Evolutionary conservation across 2,797 vertebrate species (phyloP).

Genomic region (Hybognathus amarus): DNA sequence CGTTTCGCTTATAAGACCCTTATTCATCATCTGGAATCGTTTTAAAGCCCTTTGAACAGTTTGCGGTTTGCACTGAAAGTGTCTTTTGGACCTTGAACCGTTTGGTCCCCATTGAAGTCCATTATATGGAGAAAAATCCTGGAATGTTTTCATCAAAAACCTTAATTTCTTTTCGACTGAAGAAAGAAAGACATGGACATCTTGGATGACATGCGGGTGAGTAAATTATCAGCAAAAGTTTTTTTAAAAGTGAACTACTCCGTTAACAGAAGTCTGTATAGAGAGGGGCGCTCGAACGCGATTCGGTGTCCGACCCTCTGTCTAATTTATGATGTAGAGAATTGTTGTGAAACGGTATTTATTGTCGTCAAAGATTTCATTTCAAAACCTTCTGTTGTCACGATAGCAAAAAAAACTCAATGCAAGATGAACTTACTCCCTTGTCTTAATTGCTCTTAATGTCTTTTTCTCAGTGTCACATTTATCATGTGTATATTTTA

Average conservation of each 20-base stretch:
- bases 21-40: too few species aligned
- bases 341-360: constrained; percentile 65
- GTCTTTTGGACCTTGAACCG: too few species aligned
- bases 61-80: too few species aligned
- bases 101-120: too few species aligned
- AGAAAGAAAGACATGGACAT: too few species aligned
- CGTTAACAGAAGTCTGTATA: constrained; percentile 22
- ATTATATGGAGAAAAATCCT: too few species aligned
- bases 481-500: constrained; percentile 68
- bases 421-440: constrained; percentile 66
- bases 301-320: constrained; percentile 22
- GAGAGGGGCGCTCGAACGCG: background rate
- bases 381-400: constrained; percentile 49
- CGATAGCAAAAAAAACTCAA: constrained; percentile 53
- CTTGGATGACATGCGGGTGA: too few species aligned
- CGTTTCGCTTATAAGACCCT: too few species aligned
- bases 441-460: constrained; percentile 72
- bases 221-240: too few species aligned
- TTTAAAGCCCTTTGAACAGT: too few species aligned
- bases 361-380: constrained; percentile 71
- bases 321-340: constrained; percentile 61
- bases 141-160: too few species aligned
- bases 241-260: background rate
- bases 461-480: constrained; percentile 63
- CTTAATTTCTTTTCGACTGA: too few species aligned